Percentiles rank a stretch among this genome's conserved stretches.
These are phyloP conservation scores for Pterocles burchelli DNA, from an alignment of 2,113 vertebrate genomes.

Conservation along the genomic window DNA sequence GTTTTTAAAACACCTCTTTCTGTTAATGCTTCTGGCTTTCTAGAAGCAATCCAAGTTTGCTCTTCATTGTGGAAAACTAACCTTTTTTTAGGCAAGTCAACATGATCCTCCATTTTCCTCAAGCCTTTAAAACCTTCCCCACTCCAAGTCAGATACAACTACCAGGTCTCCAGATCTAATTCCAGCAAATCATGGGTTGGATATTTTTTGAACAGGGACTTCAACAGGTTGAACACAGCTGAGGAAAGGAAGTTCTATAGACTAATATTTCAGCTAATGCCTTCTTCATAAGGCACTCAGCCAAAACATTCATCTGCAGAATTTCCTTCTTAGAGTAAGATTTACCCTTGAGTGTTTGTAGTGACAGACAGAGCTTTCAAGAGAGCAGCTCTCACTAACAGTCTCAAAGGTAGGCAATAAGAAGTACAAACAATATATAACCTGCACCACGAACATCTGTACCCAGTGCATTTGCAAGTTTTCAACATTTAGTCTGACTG, in stretches of 20 bases:
- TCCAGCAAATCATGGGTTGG: not conserved
- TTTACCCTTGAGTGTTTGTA: constrained; percentile 39
- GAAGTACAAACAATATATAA: not conserved
- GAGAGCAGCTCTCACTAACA: constrained; percentile 5
- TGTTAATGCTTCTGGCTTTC: not conserved
- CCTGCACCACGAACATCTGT: not conserved
- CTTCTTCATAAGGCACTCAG: constrained; percentile 34
- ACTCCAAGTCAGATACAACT: not conserved
- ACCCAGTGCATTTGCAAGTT: not conserved
- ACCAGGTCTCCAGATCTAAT: not conserved
- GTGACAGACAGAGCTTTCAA: constrained; percentile 16
- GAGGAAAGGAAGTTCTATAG: constrained; percentile 34
- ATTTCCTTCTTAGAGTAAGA: constrained; percentile 42
- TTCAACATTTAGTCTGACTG: not conserved
- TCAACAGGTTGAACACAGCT: constrained; percentile 26
- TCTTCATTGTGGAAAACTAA: not conserved
- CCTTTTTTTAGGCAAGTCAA: not conserved
- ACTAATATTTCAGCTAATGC: constrained; percentile 45
- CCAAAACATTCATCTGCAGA: constrained; percentile 54
- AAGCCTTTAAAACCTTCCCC: not conserved
- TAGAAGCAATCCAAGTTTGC: not conserved
- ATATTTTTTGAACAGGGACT: constrained; percentile 16
- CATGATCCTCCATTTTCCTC: not conserved
- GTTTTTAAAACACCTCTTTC: not conserved
- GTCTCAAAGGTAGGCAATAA: constrained; percentile 19